Evolutionary conservation across 2,797 vertebrate species (phyloP).

Genomic region (Loriculus beryllinus): DNA sequence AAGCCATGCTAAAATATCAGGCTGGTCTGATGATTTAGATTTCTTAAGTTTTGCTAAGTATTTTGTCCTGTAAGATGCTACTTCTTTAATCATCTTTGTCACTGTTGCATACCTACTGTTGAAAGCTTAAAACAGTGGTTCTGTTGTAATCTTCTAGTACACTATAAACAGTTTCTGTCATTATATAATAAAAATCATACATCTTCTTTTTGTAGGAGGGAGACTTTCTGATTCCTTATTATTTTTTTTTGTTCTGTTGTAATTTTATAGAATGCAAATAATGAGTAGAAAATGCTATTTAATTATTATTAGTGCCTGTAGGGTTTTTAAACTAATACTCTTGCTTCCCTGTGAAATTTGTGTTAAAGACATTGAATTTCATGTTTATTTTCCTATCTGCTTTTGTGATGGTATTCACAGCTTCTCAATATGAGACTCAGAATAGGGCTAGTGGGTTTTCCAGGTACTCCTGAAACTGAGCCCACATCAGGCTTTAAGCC

Average conservation of each 20-base stretch:
- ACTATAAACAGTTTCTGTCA: neutral
- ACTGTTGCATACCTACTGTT: neutral
- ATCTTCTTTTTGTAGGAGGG: neutral
- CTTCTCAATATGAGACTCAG: neutral
- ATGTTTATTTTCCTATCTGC: neutral
- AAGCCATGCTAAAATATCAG: neutral
- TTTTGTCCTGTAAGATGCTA: accelerated
- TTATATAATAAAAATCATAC: neutral
- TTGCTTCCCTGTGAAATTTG: neutral
- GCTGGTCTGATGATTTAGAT: neutral
- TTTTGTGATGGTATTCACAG: neutral
- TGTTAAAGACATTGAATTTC: neutral
- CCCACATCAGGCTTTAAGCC: neutral
- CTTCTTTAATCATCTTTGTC: neutral
- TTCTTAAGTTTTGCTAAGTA: neutral
- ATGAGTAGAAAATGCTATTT: neutral
- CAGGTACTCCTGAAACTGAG: neutral
- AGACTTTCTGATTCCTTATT: neutral
- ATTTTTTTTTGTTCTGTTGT: neutral
- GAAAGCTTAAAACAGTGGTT: neutral
- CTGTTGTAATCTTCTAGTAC: neutral
- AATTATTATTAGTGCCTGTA: neutral
- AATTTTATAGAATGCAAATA: neutral
- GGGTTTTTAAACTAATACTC: neutral
- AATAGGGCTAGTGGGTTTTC: neutral